Base-by-base conservation (phyloP, 2,113 vertebrate genomes). In the Atrichornis clamosus region DNA sequence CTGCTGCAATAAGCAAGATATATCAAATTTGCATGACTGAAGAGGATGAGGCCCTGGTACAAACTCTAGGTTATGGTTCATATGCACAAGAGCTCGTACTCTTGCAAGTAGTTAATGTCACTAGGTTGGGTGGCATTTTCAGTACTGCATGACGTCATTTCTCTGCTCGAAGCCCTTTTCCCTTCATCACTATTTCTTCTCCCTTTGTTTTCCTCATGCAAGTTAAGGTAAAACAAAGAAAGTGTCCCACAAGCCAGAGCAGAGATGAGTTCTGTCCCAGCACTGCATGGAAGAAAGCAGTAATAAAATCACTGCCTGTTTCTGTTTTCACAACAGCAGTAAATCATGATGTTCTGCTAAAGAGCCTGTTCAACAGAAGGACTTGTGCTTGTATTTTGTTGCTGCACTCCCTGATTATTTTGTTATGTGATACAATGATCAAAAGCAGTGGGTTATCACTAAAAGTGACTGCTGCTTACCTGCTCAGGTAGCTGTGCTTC, bases 211-310 rank as follows among this genome's bases (percentile, higher is more conserved):
- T 86, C 63, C 32, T 86, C 33, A 55, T 42, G 67, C n/a, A 73
- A 87, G 91, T 69, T 79, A 76, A 73, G 53, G 78, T 49, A 70
- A 91, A 91, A 93, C 35, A 89, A 90, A 91, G 84, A 58, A 68
- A 76, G 13, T 35, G 30, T 90, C 72, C 33, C 72, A 84, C 55
- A 83, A 92, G 76, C 5, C 41, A 93, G 37, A 85, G 76, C n/a
- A 58, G 50, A 59, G 63, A 72, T 56, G 13, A 80, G 65, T 33
- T 87, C 58, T 2, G 1, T 84, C 67, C 65, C 58, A 85, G 74
- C 1, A 2, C 78, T 30, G 22, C 41, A 18, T 46, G 55, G 59
- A 79, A 39, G 59, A 93, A 95, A 85, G 26, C 26, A 83, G 67
- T 46, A 88, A 80, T 35, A 76, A 84, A 93, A 74, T 47, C 59